Conservation (phyloP, 2,888 invertebrate species). For the Leistus spinibarbis region DNA sequence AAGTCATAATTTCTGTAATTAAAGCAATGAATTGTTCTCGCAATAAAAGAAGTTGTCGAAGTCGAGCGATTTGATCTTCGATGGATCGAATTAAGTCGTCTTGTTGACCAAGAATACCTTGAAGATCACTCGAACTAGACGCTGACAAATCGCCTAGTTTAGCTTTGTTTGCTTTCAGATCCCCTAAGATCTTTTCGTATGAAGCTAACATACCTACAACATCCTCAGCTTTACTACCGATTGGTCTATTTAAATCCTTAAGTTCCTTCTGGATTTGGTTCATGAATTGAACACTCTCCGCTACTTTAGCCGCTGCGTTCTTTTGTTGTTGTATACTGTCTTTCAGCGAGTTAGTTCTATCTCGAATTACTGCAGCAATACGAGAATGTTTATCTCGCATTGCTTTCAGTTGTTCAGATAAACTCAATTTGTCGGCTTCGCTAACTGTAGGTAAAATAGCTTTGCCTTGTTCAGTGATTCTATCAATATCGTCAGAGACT, state of each 20-base stretch:
- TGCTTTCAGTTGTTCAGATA: conserved; percentile 80
- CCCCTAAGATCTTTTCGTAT: conserved; percentile 78
- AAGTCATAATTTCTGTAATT: conserved; percentile 85
- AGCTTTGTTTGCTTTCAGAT: conserved; percentile 77
- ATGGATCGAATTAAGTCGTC: conserved; percentile 85
- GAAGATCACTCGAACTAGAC: conserved; percentile 77
- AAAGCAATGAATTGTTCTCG: conserved; percentile 88
- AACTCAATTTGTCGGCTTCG: conserved; percentile 82
- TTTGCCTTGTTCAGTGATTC: conserved; percentile 79
- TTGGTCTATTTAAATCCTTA: conserved; percentile 81
- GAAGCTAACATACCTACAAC: conserved; percentile 81
- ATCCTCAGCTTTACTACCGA: conserved; percentile 87
- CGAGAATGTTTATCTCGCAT: conserved; percentile 79
- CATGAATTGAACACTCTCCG: conserved; percentile 80
- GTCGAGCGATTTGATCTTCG: conserved; percentile 82
- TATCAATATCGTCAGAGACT: conserved; percentile 73
- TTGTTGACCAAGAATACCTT: conserved; percentile 79
- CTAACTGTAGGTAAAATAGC: conserved; percentile 79
- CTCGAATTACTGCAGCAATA: conserved; percentile 75
- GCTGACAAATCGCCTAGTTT: conserved; percentile 79
- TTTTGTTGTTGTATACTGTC: conserved; percentile 82
- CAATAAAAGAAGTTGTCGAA: conserved; percentile 77
- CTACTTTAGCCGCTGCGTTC: conserved; percentile 78
- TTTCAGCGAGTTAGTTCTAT: conserved; percentile 73
- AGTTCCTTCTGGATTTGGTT: conserved; percentile 82